Conservation (phyloP, 2,113 vertebrate genomes). For the Oreochromis spilurus region DNA sequence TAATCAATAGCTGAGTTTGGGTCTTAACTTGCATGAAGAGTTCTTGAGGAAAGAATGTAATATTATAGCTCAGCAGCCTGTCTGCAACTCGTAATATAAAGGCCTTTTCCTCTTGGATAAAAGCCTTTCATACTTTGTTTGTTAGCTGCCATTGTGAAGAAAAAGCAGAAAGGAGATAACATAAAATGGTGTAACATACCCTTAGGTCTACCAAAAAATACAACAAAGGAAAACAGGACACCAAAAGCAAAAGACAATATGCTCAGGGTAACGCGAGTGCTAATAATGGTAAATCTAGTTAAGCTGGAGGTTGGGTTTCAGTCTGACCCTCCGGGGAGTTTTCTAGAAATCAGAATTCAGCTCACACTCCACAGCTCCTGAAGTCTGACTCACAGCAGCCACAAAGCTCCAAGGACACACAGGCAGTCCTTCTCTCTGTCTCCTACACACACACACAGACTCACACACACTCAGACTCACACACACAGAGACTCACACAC, state of each 20-base stretch:
- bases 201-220: background rate
- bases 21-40: background rate
- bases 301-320: background rate
- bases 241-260: background rate
- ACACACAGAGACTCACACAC: background rate
- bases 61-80: background rate
- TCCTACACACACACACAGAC: background rate
- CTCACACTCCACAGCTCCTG: constrained; percentile 57
- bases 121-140: background rate
- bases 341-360: constrained; percentile 62
- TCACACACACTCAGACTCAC: background rate
- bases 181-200: background rate
- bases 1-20: background rate
- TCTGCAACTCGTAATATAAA: background rate
- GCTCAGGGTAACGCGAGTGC: background rate
- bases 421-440: constrained; percentile 23
- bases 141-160: background rate
- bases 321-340: constrained; percentile 21
- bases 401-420: constrained; percentile 40
- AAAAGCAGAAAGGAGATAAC: background rate
- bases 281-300: constrained; percentile 4
- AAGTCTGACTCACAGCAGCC: constrained; percentile 55
- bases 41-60: background rate
- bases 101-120: background rate
- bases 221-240: background rate